These are phyloP conservation scores for Tragelaphus buxtoni DNA, from an alignment of 2,113 vertebrate species.

Conservation along the genomic window DNA sequence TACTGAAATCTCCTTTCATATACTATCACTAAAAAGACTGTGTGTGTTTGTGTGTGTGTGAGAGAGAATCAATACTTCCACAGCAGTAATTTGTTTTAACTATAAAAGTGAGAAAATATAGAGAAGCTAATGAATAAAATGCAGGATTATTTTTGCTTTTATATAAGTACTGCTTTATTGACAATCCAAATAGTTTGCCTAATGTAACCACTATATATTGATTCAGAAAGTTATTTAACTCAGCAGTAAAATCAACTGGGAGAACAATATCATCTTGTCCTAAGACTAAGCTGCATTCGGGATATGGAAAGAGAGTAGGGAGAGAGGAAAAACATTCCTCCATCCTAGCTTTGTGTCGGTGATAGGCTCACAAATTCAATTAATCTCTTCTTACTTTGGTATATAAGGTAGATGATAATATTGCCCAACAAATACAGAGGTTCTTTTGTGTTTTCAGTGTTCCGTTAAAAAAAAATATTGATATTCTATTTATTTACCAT, in stretches of 20 bases:
- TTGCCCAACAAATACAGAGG: background rate
- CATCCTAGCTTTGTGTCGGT: background rate
- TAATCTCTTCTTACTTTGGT: background rate
- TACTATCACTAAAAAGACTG: background rate
- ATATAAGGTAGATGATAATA: background rate
- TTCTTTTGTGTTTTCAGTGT: background rate
- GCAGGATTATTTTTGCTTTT: conserved; percentile 17
- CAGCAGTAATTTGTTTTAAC: background rate
- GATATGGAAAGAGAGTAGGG: background rate
- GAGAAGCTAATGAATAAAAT: background rate
- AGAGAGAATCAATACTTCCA: background rate
- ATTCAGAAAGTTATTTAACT: conserved; percentile 27
- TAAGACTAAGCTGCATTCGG: background rate
- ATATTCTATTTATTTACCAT: background rate
- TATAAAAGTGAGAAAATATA: background rate
- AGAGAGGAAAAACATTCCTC: background rate
- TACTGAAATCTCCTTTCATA: conserved; percentile 17
- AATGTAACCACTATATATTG: background rate
- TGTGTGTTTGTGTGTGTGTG: background rate
- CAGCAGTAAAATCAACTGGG: background rate
- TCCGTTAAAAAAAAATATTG: background rate
- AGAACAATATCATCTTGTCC: background rate
- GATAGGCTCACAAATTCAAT: background rate
- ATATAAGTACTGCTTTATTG: background rate
- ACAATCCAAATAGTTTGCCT: conserved; percentile 22